Conservation (phyloP, 2,888 invertebrate species). For the Dryococelus australis region DNA sequence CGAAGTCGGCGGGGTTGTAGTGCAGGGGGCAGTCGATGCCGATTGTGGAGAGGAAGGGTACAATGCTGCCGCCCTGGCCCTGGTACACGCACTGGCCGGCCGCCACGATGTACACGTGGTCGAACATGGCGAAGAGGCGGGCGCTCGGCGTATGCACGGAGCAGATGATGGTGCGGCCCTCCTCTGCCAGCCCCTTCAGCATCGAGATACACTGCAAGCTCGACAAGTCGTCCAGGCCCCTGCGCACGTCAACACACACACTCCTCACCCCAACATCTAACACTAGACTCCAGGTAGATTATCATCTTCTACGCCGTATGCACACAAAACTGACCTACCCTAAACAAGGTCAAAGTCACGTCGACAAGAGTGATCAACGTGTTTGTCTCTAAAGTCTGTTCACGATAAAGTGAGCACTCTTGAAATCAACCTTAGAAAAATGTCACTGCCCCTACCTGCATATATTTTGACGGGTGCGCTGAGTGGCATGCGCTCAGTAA, state of each 20-base stretch:
- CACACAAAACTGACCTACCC: no score
- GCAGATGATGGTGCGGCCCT: conserved; percentile 91
- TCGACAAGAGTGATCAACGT: no score
- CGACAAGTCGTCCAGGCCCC: conserved; percentile 91
- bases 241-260: conserved; percentile 53
- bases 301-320: no score
- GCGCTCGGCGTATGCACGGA: conserved; percentile 98
- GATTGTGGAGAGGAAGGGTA: conserved; percentile 80
- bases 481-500: no score
- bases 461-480: no score
- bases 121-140: conserved; percentile 88
- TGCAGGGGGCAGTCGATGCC: conserved; percentile 88
- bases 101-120: conserved; percentile 88
- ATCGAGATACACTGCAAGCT: conserved; percentile 88
- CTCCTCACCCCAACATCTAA: no score
- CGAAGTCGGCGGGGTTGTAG: conserved; percentile 96
- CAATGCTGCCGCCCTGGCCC: conserved; percentile 78
- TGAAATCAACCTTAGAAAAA: no score
- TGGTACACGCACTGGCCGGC: conserved; percentile 91
- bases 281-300: no score
- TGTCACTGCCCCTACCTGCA: no score
- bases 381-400: no score
- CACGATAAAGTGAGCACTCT: no score
- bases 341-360: no score
- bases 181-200: conserved; percentile 82